phyloP scores from a whole-genome alignment of 1,140 invertebrate species.

The Cotesia chilonis region DNA sequence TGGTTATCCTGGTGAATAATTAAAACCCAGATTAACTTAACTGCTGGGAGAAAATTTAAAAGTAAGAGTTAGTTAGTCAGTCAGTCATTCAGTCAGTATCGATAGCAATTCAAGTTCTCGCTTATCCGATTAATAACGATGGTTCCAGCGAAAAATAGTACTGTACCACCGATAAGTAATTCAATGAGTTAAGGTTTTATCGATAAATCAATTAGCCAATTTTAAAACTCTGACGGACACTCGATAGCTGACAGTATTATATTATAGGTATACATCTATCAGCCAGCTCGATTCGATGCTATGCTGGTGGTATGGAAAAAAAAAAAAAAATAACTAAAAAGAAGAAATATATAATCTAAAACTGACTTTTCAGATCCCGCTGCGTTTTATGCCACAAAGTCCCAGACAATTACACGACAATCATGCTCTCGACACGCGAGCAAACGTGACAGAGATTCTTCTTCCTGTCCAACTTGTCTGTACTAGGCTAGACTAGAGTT shows the following conservation, averaged over 20 bases:
- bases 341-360: not conserved
- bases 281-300: too few species aligned
- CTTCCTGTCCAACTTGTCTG: not conserved
- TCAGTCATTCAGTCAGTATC: not conserved
- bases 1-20: too few species aligned
- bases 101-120: not conserved
- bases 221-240: slow-evolving; percentile 4
- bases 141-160: too few species aligned
- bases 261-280: not conserved
- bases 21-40: too few species aligned
- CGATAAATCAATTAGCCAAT: slow-evolving; percentile 25
- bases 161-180: not conserved
- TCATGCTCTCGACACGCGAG: slow-evolving; percentile 23
- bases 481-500: not conserved
- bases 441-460: slow-evolving; percentile 23
- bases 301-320: too few species aligned
- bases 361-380: slow-evolving; percentile 3
- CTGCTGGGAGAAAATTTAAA: too few species aligned
- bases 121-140: too few species aligned
- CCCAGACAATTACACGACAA: slow-evolving; percentile 32
- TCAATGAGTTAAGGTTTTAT: not conserved
- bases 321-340: not conserved
- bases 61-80: not conserved
- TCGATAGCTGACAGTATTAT: slow-evolving; percentile 15
- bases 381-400: slow-evolving; percentile 22